phyloP scores from a whole-genome alignment of 2,888 invertebrate genomes.

The Aphodius granarius region DNA sequence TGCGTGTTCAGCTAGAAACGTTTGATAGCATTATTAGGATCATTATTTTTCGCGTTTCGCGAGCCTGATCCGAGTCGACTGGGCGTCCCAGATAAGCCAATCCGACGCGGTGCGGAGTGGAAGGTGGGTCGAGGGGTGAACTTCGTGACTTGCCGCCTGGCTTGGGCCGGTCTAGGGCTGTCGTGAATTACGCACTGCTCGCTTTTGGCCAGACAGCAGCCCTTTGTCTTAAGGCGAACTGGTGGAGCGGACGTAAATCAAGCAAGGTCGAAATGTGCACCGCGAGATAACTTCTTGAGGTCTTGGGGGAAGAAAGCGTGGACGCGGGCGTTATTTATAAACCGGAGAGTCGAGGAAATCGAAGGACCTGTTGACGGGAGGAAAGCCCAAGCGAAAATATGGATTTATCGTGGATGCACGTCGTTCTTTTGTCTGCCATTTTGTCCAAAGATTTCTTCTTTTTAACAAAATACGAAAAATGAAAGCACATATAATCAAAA shows the following conservation, averaged over 20 bases:
- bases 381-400: no score
- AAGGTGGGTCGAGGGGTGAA: not conserved
- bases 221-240: not conserved
- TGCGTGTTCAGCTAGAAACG: conserved; percentile 38
- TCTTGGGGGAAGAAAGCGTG: not conserved
- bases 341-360: not conserved
- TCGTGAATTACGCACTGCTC: not conserved
- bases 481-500: no score
- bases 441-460: no score
- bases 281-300: not conserved
- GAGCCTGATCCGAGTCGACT: conserved; percentile 45
- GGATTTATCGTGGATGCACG: no score
- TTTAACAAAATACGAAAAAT: no score
- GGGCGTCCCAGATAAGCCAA: conserved; percentile 50
- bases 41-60: conserved; percentile 50
- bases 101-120: conserved; percentile 32
- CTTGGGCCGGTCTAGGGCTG: not conserved
- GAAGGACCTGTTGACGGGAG: not conserved
- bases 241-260: not conserved
- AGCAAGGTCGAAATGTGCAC: not conserved
- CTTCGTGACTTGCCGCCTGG: not conserved
- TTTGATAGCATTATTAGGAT: conserved; percentile 50
- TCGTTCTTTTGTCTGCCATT: no score
- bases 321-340: not conserved
- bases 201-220: not conserved